Evolutionary conservation across 1,140 invertebrate species (phyloP).

Genomic region (Drosophila malerkotliana): DNA sequence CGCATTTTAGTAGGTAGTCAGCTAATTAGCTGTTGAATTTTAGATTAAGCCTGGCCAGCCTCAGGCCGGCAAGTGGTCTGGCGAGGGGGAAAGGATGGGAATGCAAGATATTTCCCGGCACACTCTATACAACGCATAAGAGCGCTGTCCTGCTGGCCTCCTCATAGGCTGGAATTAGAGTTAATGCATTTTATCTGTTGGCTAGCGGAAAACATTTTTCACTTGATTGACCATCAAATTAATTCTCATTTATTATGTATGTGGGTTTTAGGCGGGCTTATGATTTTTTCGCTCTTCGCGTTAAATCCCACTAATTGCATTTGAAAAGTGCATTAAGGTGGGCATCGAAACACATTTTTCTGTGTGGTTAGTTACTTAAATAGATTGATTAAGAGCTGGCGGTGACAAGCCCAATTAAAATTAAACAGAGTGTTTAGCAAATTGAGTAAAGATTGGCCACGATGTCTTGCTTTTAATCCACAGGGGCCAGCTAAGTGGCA

Average conservation of each 20-base stretch:
- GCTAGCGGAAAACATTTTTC: slow-evolving; percentile 55
- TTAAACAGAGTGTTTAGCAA: slow-evolving; percentile 7
- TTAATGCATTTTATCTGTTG: slow-evolving; percentile 73
- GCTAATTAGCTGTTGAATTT: slow-evolving; percentile 80
- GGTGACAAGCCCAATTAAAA: slow-evolving; percentile 29
- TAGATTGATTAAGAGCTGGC: slow-evolving; percentile 36
- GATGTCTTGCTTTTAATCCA: background rate
- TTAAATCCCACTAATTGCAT: slow-evolving; percentile 54
- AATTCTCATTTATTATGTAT: slow-evolving; percentile 73
- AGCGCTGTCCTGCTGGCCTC: slow-evolving; percentile 4
- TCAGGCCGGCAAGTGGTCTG: background rate
- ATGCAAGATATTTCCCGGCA: slow-evolving; percentile 2
- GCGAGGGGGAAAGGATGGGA: background rate
- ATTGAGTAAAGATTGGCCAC: background rate
- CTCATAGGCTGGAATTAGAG: slow-evolving; percentile 39
- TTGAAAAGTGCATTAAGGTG: slow-evolving; percentile 67
- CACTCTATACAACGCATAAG: slow-evolving; percentile 3
- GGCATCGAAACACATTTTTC: slow-evolving; percentile 20
- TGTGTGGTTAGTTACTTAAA: slow-evolving; percentile 21
- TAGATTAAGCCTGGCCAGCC: slow-evolving; percentile 63
- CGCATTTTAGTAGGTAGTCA: slow-evolving; percentile 69
- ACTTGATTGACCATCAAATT: slow-evolving; percentile 69
- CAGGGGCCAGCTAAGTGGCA: background rate
- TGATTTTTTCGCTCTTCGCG: background rate
- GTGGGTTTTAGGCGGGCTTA: slow-evolving; percentile 30